Percentiles rank a stretch among this genome's conserved stretches.
phyloP scores from a whole-genome alignment of 2,888 invertebrate species.

The Ctenicera cuprea region DNA sequence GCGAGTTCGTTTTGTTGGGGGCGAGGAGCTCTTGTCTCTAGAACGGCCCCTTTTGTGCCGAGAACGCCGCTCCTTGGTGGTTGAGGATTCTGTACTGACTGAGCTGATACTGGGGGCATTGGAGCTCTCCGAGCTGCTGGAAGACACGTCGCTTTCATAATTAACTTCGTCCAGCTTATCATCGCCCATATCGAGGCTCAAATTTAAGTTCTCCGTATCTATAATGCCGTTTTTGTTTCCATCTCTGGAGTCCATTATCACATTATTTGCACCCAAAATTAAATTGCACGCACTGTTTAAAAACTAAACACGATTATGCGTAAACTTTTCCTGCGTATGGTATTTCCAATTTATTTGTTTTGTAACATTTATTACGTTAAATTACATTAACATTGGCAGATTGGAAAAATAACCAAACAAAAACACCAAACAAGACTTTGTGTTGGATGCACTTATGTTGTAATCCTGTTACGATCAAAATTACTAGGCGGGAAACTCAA shows the following conservation, averaged over 20 bases:
- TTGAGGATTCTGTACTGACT: slow-evolving; percentile 82
- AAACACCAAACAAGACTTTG: slow-evolving; percentile 43
- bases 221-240: slow-evolving; percentile 69
- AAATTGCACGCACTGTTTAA: slow-evolving; percentile 38
- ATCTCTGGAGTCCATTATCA: slow-evolving; percentile 69
- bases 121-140: slow-evolving; percentile 83
- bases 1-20: slow-evolving; percentile 68
- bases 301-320: not conserved
- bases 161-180: slow-evolving; percentile 86
- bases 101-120: slow-evolving; percentile 87
- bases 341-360: slow-evolving; percentile 17
- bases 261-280: slow-evolving; percentile 47
- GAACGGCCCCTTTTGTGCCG: slow-evolving; percentile 76
- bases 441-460: slow-evolving; percentile 27
- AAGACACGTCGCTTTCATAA: slow-evolving; percentile 93
- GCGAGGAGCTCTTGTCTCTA: slow-evolving; percentile 69
- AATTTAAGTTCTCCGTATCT: slow-evolving; percentile 70
- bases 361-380: slow-evolving; percentile 46
- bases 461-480: slow-evolving; percentile 8
- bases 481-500: not conserved
- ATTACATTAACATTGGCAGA: slow-evolving; percentile 47
- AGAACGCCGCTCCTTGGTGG: slow-evolving; percentile 74
- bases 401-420: slow-evolving; percentile 54
- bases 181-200: slow-evolving; percentile 81
- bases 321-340: slow-evolving; percentile 12